A percentile compares a stretch with the other conserved stretches of the same genome.
Conservation (phyloP, 2,113 vertebrate species). For the Climacteris rufus region DNA sequence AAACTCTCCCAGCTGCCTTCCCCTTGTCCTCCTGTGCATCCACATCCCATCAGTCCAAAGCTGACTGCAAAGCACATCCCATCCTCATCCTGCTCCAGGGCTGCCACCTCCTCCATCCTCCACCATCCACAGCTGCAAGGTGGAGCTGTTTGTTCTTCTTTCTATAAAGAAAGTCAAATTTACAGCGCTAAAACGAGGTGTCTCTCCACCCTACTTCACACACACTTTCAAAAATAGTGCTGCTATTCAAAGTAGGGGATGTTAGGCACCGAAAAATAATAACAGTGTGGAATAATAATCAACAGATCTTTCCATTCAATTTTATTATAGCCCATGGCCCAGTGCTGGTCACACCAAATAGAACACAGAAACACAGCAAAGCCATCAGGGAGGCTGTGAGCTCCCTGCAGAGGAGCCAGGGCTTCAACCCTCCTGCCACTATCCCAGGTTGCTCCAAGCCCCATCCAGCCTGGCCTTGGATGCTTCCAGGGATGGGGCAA, state of each 20-base stretch:
- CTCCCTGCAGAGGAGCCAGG: not conserved
- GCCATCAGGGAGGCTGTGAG: not conserved
- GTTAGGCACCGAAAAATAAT: not conserved
- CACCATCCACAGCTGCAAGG: not conserved
- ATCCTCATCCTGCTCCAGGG: not conserved
- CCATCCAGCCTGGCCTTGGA: not conserved
- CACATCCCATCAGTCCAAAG: not conserved
- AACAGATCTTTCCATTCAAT: fast-evolving
- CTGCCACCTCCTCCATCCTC: not conserved
- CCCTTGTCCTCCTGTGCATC: fast-evolving
- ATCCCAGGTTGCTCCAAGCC: not conserved
- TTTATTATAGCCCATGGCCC: not conserved
- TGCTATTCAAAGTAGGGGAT: not conserved
- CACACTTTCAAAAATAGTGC: not conserved
- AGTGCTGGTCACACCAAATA: not conserved
- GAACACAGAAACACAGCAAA: not conserved
- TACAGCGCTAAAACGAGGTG: not conserved
- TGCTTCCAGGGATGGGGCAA: not conserved
- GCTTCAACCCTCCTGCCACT: not conserved
- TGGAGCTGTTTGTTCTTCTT: not conserved
- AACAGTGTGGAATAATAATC: too few species aligned
- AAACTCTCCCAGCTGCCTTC: not conserved
- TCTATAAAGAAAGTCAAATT: not conserved
- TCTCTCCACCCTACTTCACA: not conserved
- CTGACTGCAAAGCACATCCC: not conserved